These are phyloP conservation scores for Chelonus formosanus DNA, from an alignment of 2,888 invertebrate species.

Conservation along the genomic window DNA sequence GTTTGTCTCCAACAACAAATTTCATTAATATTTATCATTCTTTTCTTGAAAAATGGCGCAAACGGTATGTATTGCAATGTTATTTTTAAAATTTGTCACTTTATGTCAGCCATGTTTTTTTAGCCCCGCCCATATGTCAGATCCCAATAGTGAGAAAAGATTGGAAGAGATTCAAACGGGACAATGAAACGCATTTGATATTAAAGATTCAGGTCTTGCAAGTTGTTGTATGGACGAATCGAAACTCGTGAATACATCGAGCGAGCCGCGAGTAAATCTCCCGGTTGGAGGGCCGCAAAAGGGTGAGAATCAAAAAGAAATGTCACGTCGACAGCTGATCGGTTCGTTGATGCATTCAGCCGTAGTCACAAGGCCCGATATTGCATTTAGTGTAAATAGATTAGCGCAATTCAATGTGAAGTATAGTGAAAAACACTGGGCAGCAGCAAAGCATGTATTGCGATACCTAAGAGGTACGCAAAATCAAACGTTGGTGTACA, in stretches of 20 bases:
- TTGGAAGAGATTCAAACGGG: conserved; percentile 3
- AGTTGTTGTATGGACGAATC: conserved; percentile 40
- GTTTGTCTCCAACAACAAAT: too few relatives aligned
- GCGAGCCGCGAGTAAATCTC: conserved; percentile 22
- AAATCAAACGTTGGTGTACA: conserved; percentile 16
- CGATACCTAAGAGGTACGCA: conserved; percentile 27
- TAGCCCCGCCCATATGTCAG: too few relatives aligned
- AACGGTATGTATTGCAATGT: too few relatives aligned
- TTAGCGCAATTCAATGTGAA: conserved; percentile 33
- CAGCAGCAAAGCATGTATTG: conserved; percentile 33
- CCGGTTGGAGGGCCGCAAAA: not conserved
- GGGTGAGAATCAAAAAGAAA: not conserved
- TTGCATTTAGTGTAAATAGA: conserved; percentile 35
- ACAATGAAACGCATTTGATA: conserved; percentile 16
- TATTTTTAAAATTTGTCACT: too few relatives aligned
- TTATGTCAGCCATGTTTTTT: conserved; percentile 28
- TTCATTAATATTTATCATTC: too few relatives aligned
- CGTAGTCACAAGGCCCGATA: conserved; percentile 37
- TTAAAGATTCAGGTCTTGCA: conserved; percentile 16
- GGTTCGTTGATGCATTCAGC: conserved; percentile 37
- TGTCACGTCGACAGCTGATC: conserved; percentile 35
- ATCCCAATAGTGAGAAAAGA: conserved; percentile 5
- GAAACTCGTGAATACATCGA: conserved; percentile 46
- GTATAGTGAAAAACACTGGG: conserved; percentile 27
- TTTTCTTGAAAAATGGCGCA: too few relatives aligned